Percentiles rank a stretch among this genome's conserved stretches.
These are phyloP conservation scores for Cephalopterus ornatus DNA, from an alignment of 2,113 vertebrate species.

Conservation along the genomic window DNA sequence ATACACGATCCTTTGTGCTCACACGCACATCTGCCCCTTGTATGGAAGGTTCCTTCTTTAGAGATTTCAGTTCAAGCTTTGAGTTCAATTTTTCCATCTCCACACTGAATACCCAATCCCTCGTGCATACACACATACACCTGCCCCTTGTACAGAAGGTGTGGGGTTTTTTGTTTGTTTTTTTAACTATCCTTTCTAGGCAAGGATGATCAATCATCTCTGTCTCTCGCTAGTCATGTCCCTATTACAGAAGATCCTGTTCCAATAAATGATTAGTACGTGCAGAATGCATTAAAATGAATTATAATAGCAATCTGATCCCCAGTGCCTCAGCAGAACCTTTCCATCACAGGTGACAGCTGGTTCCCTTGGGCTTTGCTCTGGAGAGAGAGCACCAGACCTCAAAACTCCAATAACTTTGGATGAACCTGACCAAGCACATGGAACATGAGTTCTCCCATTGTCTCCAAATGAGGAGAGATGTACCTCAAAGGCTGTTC, in stretches of 20 bases:
- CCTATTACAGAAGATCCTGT: conserved; percentile 48
- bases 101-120: not conserved
- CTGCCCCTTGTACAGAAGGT: not conserved
- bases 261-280: conserved; percentile 62
- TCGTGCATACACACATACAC: not conserved
- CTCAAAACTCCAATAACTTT: conserved; percentile 47
- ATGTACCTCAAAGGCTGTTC: not conserved
- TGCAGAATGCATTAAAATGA: conserved; percentile 61
- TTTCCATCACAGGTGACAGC: conserved; percentile 56
- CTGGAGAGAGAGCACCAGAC: not conserved
- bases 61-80: not conserved
- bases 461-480: not conserved
- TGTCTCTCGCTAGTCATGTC: conserved; percentile 32
- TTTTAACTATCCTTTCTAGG: conserved; percentile 18
- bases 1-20: fast-evolving
- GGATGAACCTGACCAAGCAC: not conserved
- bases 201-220: conserved; percentile 34
- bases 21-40: not conserved
- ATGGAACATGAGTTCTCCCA: fast-evolving
- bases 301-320: conserved; percentile 54
- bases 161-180: not conserved
- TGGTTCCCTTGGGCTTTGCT: conserved; percentile 27
- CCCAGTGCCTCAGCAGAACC: not conserved
- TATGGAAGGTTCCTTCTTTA: not conserved
- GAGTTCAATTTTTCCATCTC: not conserved